Conservation (phyloP, 2,113 vertebrate genomes). For the Pelusios castaneus region DNA sequence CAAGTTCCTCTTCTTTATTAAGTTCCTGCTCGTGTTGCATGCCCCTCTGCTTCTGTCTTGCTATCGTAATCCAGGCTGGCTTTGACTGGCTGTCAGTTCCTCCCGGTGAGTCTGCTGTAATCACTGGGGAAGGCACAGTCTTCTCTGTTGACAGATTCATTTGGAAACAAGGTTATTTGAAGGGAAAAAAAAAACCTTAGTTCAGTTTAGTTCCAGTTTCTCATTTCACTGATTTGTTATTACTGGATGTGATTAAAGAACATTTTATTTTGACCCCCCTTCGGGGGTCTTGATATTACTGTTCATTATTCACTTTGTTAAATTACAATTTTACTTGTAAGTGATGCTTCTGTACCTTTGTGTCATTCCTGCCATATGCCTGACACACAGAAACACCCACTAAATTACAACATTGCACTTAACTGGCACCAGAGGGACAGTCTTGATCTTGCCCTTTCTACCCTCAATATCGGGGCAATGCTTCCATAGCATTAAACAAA, state of each 20-base stretch:
- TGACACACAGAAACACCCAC: background rate
- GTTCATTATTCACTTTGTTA: conserved; percentile 3
- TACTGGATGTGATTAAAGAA: background rate
- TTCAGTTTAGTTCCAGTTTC: background rate
- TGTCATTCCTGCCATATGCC: fast-evolving
- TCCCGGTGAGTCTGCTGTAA: conserved; percentile 35
- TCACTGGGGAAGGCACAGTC: background rate
- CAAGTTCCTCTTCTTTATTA: conserved; percentile 66
- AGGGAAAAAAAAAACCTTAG: background rate
- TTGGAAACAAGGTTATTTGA: conserved; percentile 42
- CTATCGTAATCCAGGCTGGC: conserved; percentile 89
- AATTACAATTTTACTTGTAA: background rate
- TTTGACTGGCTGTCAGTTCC: conserved; percentile 51
- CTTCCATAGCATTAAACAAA: background rate
- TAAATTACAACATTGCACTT: background rate
- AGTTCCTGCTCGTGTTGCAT: conserved; percentile 84
- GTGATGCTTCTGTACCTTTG: background rate
- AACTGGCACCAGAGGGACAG: background rate
- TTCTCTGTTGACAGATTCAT: conserved; percentile 75
- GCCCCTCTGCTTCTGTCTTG: conserved; percentile 85
- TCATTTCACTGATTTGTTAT: background rate
- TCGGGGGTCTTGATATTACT: background rate
- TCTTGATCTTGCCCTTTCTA: background rate
- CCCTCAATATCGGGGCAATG: background rate
- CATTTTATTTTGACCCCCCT: background rate